phyloP scores from a whole-genome alignment of 1,140 invertebrate species.

The Papilio dardanus region DNA sequence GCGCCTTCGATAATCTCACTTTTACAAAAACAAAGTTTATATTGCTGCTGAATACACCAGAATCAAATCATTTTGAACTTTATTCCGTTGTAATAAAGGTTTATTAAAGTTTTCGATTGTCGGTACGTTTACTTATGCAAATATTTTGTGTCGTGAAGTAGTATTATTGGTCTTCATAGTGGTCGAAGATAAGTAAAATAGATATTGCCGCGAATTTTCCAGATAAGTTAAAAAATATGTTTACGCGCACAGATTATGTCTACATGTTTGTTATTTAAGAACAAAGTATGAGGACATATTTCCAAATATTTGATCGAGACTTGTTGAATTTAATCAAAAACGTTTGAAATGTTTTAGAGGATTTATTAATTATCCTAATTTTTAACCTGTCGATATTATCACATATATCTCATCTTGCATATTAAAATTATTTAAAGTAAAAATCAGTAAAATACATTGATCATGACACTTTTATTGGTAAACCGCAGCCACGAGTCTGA shows the following conservation, averaged over 20 bases:
- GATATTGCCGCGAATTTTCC: slow-evolving; percentile 29
- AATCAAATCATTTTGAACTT: slow-evolving; percentile 28
- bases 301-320: slow-evolving; percentile 10
- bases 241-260: slow-evolving; percentile 25
- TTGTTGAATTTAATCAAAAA: background rate
- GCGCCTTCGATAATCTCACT: slow-evolving; percentile 70
- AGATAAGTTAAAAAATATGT: slow-evolving; percentile 32
- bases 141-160: slow-evolving; percentile 38
- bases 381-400: background rate
- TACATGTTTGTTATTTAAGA: slow-evolving; percentile 11
- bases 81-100: slow-evolving; percentile 11
- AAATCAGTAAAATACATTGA: too few relatives aligned
- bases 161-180: slow-evolving; percentile 37
- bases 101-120: slow-evolving; percentile 28
- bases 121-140: slow-evolving; percentile 28
- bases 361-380: background rate
- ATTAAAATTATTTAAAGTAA: too few relatives aligned
- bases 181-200: slow-evolving; percentile 29
- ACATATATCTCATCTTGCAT: background rate
- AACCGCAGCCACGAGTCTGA: background rate
- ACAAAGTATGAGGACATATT: background rate
- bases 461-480: too few relatives aligned
- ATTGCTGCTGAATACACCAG: slow-evolving; percentile 39
- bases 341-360: background rate
- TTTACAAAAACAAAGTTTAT: slow-evolving; percentile 50